These are phyloP conservation scores for Lottia scabra DNA, from an alignment of 2,888 invertebrate species.

Conservation along the genomic window DNA sequence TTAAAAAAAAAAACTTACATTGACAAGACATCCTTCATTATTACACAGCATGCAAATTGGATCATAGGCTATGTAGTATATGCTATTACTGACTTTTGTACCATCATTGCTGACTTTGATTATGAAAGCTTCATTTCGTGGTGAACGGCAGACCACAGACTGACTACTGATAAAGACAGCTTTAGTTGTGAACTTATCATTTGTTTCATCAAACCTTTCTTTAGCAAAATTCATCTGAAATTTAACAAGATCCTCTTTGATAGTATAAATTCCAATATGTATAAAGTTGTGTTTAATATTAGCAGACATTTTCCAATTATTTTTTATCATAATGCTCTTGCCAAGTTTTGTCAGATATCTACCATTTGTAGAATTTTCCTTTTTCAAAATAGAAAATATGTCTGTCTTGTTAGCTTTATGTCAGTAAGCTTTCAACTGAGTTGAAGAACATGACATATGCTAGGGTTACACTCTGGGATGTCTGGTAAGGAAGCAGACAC, in stretches of 20 bases:
- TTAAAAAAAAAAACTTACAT: slow-evolving; percentile 24
- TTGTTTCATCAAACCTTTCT: background rate
- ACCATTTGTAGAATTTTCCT: too few relatives aligned
- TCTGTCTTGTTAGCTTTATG: too few relatives aligned
- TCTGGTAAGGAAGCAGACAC: too few relatives aligned
- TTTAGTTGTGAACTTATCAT: background rate
- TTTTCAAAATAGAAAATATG: background rate
- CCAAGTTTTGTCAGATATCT: too few relatives aligned
- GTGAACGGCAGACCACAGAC: slow-evolving; percentile 25
- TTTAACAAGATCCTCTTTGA: background rate
- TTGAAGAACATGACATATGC: too few relatives aligned
- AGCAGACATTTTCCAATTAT: too few relatives aligned
- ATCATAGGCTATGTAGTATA: slow-evolving; percentile 30
- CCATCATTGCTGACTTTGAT: slow-evolving; percentile 34
- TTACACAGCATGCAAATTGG: slow-evolving; percentile 31
- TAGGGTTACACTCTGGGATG: too few relatives aligned
- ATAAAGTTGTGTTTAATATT: too few relatives aligned
- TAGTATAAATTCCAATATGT: too few relatives aligned
- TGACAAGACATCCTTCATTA: slow-evolving; percentile 16
- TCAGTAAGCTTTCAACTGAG: too few relatives aligned
- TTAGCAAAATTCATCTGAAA: background rate
- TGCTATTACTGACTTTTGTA: background rate
- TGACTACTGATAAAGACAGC: slow-evolving; percentile 31
- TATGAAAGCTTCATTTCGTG: slow-evolving; percentile 5
- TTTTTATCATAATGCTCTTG: too few relatives aligned